Percentiles rank a stretch among this genome's conserved stretches.
These are phyloP conservation scores for Psilanteris sp. DNA, from an alignment of 1,140 invertebrate genomes.

Conservation along the genomic window DNA sequence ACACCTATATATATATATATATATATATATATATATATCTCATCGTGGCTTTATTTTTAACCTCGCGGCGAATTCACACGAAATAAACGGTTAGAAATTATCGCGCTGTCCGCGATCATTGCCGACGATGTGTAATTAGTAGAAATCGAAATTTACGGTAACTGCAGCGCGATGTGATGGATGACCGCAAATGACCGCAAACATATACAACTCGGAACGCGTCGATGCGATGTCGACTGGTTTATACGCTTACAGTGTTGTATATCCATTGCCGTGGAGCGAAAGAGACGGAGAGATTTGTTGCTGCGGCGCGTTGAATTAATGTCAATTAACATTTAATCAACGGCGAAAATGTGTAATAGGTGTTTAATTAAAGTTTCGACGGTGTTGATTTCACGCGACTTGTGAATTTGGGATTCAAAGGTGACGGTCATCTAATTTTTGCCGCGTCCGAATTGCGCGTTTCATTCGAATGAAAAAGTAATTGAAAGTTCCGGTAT, in stretches of 20 bases:
- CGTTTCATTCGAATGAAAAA: no score
- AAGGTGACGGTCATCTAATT: no score
- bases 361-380: constrained; percentile 1
- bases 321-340: constrained; percentile 33
- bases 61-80: not conserved
- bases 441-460: no score
- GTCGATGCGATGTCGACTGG: not conserved
- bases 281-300: not conserved
- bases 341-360: constrained; percentile 18
- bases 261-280: not conserved
- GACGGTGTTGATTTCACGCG: not conserved
- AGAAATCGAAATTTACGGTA: constrained; percentile 30
- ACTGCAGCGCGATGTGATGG: constrained; percentile 26
- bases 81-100: not conserved
- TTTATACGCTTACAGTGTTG: constrained; percentile 1
- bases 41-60: no score
- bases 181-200: constrained; percentile 41
- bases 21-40: no score
- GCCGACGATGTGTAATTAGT: constrained; percentile 26
- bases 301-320: constrained; percentile 2
- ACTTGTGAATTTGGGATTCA: not conserved
- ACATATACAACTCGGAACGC: constrained; percentile 1
- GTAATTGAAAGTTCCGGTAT: no score
- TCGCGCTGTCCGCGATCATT: not conserved
- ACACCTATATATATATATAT: no score